Percentiles rank a stretch among this genome's conserved stretches.
These are phyloP conservation scores for Caenorhabditis afra DNA, from an alignment of 2,888 invertebrate genomes.

Conservation along the genomic window DNA sequence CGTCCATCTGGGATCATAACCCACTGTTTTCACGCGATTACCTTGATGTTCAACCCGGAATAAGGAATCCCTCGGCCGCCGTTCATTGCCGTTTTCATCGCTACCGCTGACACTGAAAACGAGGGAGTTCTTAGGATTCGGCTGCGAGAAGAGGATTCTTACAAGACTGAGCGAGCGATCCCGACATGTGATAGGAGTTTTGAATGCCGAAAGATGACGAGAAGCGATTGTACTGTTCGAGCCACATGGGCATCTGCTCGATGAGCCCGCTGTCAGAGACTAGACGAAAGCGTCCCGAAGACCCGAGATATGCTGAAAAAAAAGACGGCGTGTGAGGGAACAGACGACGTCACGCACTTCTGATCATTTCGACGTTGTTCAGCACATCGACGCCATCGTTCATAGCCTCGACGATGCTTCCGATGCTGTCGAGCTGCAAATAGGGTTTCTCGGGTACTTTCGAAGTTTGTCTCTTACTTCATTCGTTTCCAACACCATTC, in stretches of 20 bases:
- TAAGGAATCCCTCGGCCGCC: constrained; percentile 22
- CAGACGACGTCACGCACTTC: constrained; percentile 5
- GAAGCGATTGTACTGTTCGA: constrained; percentile 55
- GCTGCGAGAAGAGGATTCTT: neutral
- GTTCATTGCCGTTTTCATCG: constrained; percentile 20
- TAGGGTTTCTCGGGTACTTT: neutral
- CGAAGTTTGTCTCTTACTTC: constrained; percentile 56
- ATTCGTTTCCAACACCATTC: constrained; percentile 59
- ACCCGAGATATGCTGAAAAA: constrained; percentile 26
- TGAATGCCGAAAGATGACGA: constrained; percentile 8
- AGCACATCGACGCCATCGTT: constrained; percentile 57
- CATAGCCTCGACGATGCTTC: constrained; percentile 46
- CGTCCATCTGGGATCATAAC: too few species aligned
- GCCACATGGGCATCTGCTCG: constrained; percentile 59
- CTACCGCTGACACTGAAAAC: constrained; percentile 20
- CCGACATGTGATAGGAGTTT: constrained; percentile 32
- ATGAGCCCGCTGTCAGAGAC: constrained; percentile 59
- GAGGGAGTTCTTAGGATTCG: neutral
- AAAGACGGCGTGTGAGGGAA: too few species aligned
- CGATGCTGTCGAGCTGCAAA: constrained; percentile 42
- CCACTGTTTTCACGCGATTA: neutral
- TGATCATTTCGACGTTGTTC: constrained; percentile 33
- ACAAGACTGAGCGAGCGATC: constrained; percentile 27
- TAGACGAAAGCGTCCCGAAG: constrained; percentile 63
- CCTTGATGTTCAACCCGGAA: constrained; percentile 40